phyloP scores from a whole-genome alignment of 2,113 vertebrate genomes.

The Arenaria interpres region DNA sequence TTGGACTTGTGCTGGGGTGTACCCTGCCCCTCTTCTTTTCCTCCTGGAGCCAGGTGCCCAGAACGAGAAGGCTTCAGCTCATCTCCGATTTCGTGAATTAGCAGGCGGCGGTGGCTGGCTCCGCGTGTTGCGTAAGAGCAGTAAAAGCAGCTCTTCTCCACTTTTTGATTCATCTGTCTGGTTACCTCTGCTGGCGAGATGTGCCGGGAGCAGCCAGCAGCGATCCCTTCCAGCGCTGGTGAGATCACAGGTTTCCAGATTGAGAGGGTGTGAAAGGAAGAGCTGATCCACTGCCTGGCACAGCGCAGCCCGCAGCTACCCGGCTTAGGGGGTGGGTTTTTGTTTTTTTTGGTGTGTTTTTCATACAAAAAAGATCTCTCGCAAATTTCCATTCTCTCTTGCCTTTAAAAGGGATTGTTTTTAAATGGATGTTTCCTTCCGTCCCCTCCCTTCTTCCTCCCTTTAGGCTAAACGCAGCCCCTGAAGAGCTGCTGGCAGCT shows the following conservation, averaged over 20 bases:
- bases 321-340: neutral
- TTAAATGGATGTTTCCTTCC: constrained; percentile 27
- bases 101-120: neutral
- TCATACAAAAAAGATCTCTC: neutral
- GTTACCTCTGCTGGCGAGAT: neutral
- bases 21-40: neutral
- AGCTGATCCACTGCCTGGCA: constrained; percentile 31
- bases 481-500: neutral
- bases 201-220: neutral
- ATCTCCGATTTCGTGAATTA: neutral
- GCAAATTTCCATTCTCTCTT: constrained; percentile 9
- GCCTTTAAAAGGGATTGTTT: constrained; percentile 23
- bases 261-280: constrained; percentile 56
- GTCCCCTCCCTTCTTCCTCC: neutral
- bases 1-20: neutral
- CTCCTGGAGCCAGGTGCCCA: neutral
- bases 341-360: neutral
- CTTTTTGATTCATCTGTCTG: neutral
- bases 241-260: constrained; percentile 38
- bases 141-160: neutral
- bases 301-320: neutral
- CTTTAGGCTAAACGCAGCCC: neutral
- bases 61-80: neutral
- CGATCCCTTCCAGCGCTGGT: neutral
- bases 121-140: neutral